Conservation (phyloP, 2,797 vertebrate genomes). For the Basileuterus tristriatus region DNA sequence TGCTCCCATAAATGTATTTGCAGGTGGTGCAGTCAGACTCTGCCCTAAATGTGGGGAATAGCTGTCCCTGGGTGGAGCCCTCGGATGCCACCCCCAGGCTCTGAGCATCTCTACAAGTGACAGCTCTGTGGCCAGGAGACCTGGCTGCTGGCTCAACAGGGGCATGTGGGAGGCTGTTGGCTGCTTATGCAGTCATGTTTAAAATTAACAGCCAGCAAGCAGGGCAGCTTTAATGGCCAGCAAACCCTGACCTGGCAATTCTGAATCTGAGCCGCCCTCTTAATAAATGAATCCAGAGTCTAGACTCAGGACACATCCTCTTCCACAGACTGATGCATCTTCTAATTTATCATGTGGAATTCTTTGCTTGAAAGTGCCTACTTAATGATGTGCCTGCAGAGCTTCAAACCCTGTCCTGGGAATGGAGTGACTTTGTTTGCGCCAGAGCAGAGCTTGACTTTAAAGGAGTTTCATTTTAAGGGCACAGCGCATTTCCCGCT, state of each 20-base stretch:
- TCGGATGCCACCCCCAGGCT: rapidly evolving
- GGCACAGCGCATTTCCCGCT: background rate
- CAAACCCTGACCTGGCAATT: background rate
- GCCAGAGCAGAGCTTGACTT: background rate
- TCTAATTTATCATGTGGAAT: background rate
- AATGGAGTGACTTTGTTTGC: background rate
- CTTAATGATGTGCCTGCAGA: background rate
- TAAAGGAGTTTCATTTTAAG: background rate
- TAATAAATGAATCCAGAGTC: background rate
- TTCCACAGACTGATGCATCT: background rate
- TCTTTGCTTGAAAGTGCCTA: background rate
- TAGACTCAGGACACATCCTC: background rate
- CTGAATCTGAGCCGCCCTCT: background rate
- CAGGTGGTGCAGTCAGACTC: background rate
- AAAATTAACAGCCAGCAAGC: background rate
- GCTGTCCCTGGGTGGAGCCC: background rate
- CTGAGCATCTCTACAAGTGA: background rate
- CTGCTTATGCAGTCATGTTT: background rate
- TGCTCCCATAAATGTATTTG: background rate
- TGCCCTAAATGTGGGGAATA: background rate
- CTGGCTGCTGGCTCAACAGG: background rate
- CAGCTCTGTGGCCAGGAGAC: background rate
- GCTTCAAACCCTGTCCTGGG: background rate
- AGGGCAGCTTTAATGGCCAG: background rate
- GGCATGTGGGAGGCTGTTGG: background rate